Evolutionary conservation across 2,113 vertebrate genomes (phyloP).

Genomic region (Urocolius indicus): DNA sequence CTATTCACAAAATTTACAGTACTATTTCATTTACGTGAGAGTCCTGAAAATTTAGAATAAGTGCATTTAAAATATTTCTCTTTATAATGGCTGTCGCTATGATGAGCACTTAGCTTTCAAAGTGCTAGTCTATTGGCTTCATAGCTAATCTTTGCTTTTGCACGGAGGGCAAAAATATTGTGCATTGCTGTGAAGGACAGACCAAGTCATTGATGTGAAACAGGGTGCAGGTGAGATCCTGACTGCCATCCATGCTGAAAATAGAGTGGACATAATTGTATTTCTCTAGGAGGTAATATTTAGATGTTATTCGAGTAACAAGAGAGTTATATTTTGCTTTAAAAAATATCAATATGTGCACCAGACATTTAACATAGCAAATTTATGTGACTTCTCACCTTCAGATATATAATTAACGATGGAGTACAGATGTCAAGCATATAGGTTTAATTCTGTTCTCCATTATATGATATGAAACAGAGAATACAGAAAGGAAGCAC

Average conservation of each 20-base stretch:
- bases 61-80: constrained; percentile 24
- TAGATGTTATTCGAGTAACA: not conserved
- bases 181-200: constrained; percentile 30
- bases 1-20: not conserved
- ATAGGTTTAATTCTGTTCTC: not conserved
- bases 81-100: constrained; percentile 11
- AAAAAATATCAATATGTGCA: not conserved
- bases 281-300: not conserved
- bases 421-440: not conserved
- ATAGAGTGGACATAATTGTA: not conserved
- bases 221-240: not conserved
- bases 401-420: not conserved
- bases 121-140: not conserved
- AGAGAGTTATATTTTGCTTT: not conserved
- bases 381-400: not conserved
- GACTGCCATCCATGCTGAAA: not conserved
- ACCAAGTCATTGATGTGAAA: not conserved
- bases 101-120: constrained; percentile 16
- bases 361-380: not conserved
- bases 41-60: constrained; percentile 21
- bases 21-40: constrained; percentile 3
- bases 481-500: not conserved
- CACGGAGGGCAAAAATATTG: not conserved
- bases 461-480: not conserved
- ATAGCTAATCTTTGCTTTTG: constrained; percentile 10